phyloP scores from a whole-genome alignment of 1,140 invertebrate genomes.

The Helicoverpa armigera region DNA sequence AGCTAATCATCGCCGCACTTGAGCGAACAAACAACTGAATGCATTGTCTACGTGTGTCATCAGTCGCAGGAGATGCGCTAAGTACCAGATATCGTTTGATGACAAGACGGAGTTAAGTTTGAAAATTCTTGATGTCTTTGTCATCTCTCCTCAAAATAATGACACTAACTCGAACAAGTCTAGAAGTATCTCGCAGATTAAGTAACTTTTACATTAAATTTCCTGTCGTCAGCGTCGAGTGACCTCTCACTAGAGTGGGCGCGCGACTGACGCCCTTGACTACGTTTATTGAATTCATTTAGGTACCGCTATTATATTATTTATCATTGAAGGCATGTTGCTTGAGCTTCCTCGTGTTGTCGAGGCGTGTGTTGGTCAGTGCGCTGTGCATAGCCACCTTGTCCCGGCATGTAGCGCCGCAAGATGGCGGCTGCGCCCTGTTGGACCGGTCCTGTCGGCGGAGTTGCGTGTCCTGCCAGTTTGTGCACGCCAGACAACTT shows the following conservation, averaged over 20 bases:
- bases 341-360: too few species aligned
- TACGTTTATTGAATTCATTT: too few species aligned
- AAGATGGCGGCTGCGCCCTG: neutral
- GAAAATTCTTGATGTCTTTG: too few species aligned
- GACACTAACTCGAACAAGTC: neutral
- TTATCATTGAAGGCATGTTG: too few species aligned
- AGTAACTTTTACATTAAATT: slow-evolving; percentile 12
- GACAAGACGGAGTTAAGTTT: too few species aligned
- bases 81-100: too few species aligned
- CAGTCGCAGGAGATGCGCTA: too few species aligned
- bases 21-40: too few species aligned
- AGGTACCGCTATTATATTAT: too few species aligned
- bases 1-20: too few species aligned
- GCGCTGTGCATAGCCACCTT: neutral
- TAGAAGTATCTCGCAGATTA: neutral
- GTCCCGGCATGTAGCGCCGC: neutral
- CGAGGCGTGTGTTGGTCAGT: neutral
- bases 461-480: neutral
- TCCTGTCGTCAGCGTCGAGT: neutral
- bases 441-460: neutral
- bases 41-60: too few species aligned
- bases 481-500: neutral
- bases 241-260: neutral
- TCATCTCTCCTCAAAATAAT: neutral
- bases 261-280: neutral